Percentiles rank a stretch among this genome's conserved stretches.
Evolutionary conservation across 2,797 vertebrate genomes (phyloP).

Genomic region (Gambusia yucatana): DNA sequence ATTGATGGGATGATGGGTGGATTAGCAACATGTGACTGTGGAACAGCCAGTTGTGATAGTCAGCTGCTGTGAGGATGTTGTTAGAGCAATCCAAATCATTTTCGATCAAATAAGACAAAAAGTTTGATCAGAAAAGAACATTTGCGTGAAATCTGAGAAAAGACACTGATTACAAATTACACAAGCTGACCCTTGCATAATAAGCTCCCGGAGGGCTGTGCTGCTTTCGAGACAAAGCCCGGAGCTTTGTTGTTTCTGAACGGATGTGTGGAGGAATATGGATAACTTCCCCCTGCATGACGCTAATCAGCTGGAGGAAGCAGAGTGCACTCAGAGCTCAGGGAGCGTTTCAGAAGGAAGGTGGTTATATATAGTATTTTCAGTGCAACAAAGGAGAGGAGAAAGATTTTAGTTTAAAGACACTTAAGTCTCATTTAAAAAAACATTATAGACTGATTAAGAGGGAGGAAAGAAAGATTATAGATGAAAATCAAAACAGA

Average conservation of each 20-base stretch:
- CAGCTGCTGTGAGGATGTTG: slow-evolving; percentile 18
- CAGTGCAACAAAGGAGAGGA: not conserved
- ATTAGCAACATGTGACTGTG: slow-evolving; percentile 47
- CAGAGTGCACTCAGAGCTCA: slow-evolving; percentile 23
- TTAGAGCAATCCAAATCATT: slow-evolving; percentile 42
- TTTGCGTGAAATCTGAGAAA: not conserved
- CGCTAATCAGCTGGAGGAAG: slow-evolving; percentile 58
- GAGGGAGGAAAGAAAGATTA: not conserved
- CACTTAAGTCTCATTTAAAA: not conserved
- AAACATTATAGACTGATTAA: not conserved
- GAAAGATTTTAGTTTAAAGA: not conserved
- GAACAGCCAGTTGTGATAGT: slow-evolving; percentile 50
- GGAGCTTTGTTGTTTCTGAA: slow-evolving; percentile 57
- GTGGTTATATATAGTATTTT: not conserved
- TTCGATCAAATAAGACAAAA: slow-evolving; percentile 7
- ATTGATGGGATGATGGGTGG: slow-evolving; percentile 31
- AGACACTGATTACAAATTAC: not conserved
- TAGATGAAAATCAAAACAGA: not conserved
- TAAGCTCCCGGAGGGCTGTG: slow-evolving; percentile 14
- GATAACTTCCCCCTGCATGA: slow-evolving; percentile 60
- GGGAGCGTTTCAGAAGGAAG: slow-evolving; percentile 14
- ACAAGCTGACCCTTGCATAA: slow-evolving; percentile 16
- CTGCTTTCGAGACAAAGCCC: slow-evolving; percentile 62
- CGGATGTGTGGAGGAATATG: slow-evolving; percentile 65
- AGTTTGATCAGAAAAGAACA: slow-evolving; percentile 37